phyloP scores from a whole-genome alignment of 1,140 invertebrate genomes.

The Solenopsis invicta region DNA sequence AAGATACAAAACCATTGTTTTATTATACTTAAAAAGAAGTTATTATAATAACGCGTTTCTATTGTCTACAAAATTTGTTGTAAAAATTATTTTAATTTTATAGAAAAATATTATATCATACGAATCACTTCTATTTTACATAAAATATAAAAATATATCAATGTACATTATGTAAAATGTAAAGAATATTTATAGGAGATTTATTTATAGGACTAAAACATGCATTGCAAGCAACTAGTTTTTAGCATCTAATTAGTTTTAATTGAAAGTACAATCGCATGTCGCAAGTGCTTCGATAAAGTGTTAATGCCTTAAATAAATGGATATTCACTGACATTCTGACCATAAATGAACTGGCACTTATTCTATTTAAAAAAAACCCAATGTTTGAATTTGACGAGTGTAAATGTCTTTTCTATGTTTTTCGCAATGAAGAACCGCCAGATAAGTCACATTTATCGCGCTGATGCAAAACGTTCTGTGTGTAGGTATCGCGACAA shows the following conservation, averaged over 20 bases:
- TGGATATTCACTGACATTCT: neutral
- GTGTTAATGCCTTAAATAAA: conserved; percentile 9
- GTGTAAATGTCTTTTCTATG: conserved; percentile 14
- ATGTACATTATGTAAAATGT: too few relatives aligned
- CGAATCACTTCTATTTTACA: too few relatives aligned
- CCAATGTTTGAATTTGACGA: conserved; percentile 18
- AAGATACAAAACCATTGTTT: neutral
- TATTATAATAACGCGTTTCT: neutral
- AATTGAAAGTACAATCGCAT: neutral
- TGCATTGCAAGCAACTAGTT: neutral
- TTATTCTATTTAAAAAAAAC: neutral
- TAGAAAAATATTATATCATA: too few relatives aligned
- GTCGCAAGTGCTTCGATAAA: neutral
- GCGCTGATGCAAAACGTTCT: neutral
- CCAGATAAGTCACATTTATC: conserved; percentile 12
- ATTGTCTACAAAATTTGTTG: too few relatives aligned
- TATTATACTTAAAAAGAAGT: neutral
- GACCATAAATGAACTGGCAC: neutral
- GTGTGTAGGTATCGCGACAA: neutral
- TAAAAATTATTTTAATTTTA: too few relatives aligned
- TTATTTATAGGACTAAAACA: too few relatives aligned
- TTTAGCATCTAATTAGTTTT: neutral
- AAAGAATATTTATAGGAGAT: too few relatives aligned
- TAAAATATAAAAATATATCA: too few relatives aligned
- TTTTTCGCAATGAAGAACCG: neutral